A percentile compares a stretch with the other conserved stretches of the same genome.
Conservation (phyloP, 2,888 invertebrate species). For the Meta bourneti region DNA sequence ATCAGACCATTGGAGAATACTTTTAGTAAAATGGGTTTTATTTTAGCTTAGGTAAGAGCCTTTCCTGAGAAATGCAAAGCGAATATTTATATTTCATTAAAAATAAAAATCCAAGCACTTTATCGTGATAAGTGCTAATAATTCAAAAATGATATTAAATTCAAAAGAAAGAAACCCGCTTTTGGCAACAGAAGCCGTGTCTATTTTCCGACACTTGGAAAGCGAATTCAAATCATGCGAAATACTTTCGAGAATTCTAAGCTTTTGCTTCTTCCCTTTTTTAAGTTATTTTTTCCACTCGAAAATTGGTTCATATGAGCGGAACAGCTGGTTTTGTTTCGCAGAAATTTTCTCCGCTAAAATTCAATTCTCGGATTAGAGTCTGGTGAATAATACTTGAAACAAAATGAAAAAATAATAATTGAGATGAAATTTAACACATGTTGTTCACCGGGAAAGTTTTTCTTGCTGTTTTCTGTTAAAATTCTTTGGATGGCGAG, state of each 20-base stretch:
- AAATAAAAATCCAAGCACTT: too few species aligned
- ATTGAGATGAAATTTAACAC: conserved; percentile 3
- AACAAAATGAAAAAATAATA: background rate
- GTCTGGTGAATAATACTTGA: background rate
- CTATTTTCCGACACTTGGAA: background rate
- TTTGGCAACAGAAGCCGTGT: too few species aligned
- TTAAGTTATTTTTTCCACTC: background rate
- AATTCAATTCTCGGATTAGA: conserved; percentile 18
- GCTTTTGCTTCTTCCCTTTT: background rate
- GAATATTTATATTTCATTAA: too few species aligned
- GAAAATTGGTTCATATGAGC: conserved; percentile 10
- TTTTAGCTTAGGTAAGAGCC: too few species aligned
- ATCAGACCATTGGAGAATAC: too few species aligned
- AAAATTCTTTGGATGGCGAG: too few species aligned
- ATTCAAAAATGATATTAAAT: too few species aligned
- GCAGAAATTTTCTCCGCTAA: background rate
- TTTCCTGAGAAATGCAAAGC: too few species aligned
- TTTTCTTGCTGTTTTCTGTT: too few species aligned
- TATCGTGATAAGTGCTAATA: too few species aligned
- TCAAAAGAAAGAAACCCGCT: too few species aligned
- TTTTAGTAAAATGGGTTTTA: too few species aligned
- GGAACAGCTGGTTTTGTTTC: conserved; percentile 27
- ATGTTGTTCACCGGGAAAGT: background rate
- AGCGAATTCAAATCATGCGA: background rate
- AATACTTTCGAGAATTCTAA: background rate